Conservation (phyloP, 1,140 invertebrate genomes). For the Battus philenor region DNA sequence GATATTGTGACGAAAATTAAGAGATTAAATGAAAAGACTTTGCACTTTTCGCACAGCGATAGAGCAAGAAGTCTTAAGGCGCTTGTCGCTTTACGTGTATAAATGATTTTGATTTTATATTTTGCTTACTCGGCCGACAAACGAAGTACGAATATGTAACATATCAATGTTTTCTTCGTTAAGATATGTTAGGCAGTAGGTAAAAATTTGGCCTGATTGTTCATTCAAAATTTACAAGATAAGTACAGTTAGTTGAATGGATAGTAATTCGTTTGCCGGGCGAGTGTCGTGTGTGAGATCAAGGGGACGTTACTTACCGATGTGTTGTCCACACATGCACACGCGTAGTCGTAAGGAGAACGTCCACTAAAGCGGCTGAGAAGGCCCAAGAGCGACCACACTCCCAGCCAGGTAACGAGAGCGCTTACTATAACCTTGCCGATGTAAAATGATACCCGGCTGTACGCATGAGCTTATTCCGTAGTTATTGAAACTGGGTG, state of each 20-base stretch:
- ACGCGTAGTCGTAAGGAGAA: constrained; percentile 76
- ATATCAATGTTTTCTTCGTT: too few species aligned
- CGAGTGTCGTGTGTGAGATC: constrained; percentile 40
- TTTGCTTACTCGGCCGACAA: constrained; percentile 46
- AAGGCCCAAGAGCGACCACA: constrained; percentile 76
- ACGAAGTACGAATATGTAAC: too few species aligned
- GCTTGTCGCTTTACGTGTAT: constrained; percentile 69
- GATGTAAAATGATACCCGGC: constrained; percentile 45
- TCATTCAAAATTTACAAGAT: too few species aligned
- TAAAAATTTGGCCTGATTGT: too few species aligned
- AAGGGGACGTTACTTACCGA: constrained; percentile 61
- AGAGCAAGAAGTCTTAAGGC: constrained; percentile 53
- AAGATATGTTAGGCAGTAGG: too few species aligned
- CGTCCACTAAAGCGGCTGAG: constrained; percentile 76
- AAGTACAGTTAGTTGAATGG: neutral
- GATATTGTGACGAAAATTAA: too few species aligned
- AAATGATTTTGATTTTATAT: constrained; percentile 32
- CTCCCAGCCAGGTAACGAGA: constrained; percentile 76
- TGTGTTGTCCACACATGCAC: constrained; percentile 75
- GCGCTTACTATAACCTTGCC: constrained; percentile 58
- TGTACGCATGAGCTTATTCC: constrained; percentile 55
- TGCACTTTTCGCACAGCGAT: constrained; percentile 61
- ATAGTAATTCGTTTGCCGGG: constrained; percentile 37
- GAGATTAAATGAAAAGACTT: too few species aligned
- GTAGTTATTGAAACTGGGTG: constrained; percentile 43